These are phyloP conservation scores for Seriola dumerili DNA, from an alignment of 2,113 vertebrate genomes.

Conservation along the genomic window DNA sequence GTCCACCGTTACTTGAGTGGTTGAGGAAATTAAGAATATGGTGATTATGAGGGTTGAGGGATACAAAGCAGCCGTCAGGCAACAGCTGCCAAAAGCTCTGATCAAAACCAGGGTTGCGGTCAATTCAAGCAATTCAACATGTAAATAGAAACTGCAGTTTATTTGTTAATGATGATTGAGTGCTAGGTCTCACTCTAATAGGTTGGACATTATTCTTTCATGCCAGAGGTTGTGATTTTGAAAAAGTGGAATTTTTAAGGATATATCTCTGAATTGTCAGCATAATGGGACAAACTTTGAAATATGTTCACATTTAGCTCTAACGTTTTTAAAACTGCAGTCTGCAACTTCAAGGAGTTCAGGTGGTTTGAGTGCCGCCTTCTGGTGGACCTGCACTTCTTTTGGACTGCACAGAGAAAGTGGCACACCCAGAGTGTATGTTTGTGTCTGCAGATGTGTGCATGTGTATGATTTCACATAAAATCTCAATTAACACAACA, in stretches of 20 bases:
- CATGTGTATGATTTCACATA: conserved; percentile 27
- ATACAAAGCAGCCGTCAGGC: conserved; percentile 32
- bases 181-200: conserved; percentile 20
- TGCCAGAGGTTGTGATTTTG: not conserved
- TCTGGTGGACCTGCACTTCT: not conserved
- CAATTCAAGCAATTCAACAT: conserved; percentile 21
- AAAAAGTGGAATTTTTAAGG: conserved; percentile 2
- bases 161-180: conserved; percentile 47
- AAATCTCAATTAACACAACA: conserved; percentile 51
- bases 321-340: not conserved
- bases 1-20: not conserved
- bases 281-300: not conserved
- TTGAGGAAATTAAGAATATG: conserved; percentile 40
- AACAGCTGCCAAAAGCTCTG: conserved; percentile 42
- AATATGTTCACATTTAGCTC: not conserved
- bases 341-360: not conserved
- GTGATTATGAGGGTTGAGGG: conserved; percentile 43
- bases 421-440: not conserved
- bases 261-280: not conserved
- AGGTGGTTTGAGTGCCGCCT: not conserved
- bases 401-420: not conserved
- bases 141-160: conserved; percentile 41
- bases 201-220: conserved; percentile 1
- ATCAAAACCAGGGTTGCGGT: conserved; percentile 57
- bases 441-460: not conserved